Conservation (phyloP, 2,113 vertebrate genomes). For the Psammodynastes pulverulentus region DNA sequence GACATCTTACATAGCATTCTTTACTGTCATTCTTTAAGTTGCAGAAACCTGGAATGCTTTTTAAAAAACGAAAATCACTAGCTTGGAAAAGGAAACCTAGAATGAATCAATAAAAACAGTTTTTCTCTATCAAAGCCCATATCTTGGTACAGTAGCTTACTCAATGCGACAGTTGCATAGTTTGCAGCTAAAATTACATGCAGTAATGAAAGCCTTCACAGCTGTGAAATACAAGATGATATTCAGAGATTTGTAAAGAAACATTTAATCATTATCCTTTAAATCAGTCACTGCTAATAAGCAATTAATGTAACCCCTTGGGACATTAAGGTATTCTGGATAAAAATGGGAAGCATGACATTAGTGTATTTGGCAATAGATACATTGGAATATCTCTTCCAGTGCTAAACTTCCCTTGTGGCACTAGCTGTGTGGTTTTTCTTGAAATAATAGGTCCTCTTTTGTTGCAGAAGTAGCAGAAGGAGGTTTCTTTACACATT, state of each 20-base stretch:
- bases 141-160: constrained; percentile 50
- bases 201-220: constrained; percentile 1
- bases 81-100: constrained; percentile 56
- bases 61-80: constrained; percentile 29
- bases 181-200: constrained; percentile 55
- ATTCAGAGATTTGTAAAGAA: not conserved
- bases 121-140: constrained; percentile 62
- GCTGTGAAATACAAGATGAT: constrained; percentile 7
- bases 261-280: not conserved
- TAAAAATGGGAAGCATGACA: not conserved
- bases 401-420: not conserved
- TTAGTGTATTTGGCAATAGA: not conserved
- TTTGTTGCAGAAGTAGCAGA: not conserved
- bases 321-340: not conserved
- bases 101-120: constrained; percentile 55
- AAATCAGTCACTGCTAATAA: not conserved
- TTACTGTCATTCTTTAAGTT: constrained; percentile 51
- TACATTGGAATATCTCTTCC: not conserved
- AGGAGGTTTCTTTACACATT: not conserved
- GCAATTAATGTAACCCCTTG: not conserved
- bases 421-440: not conserved
- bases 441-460: not conserved
- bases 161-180: constrained; percentile 41
- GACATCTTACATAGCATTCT: constrained; percentile 31
- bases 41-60: constrained; percentile 13